A percentile compares a stretch with the other conserved stretches of the same genome.
Conservation (phyloP, 2,888 invertebrate species). For the Metellina segmentata region DNA sequence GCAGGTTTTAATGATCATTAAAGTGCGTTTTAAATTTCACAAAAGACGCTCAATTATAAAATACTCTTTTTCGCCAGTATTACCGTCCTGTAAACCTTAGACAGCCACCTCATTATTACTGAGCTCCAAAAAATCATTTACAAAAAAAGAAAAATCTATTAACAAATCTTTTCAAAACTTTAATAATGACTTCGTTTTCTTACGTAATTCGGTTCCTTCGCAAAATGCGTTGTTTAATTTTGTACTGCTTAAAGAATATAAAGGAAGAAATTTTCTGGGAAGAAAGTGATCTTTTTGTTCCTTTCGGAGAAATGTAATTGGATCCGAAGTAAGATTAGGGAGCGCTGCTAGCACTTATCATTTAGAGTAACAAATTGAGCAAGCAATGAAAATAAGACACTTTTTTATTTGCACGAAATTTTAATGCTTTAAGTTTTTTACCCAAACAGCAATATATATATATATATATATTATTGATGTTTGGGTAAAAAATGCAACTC, state of each 20-base stretch:
- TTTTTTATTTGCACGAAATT: neutral
- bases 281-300: conserved; percentile 1
- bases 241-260: neutral
- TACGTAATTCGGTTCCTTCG: neutral
- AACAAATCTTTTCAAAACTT: neutral
- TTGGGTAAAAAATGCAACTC: too few relatives aligned
- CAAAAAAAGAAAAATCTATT: neutral
- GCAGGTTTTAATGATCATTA: neutral
- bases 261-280: neutral
- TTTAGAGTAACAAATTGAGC: neutral
- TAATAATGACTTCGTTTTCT: neutral
- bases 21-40: neutral
- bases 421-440: neutral
- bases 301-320: neutral
- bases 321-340: neutral
- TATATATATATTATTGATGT: too few relatives aligned
- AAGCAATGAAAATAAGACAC: neutral
- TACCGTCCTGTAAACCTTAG: neutral
- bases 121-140: neutral
- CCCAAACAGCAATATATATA: too few relatives aligned
- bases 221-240: neutral
- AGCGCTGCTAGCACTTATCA: neutral
- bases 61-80: neutral
- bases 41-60: neutral
- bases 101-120: neutral